A percentile compares a stretch with the other conserved stretches of the same genome.
Evolutionary conservation across 2,888 invertebrate genomes (phyloP).

Genomic region (Melanotus villosus): DNA sequence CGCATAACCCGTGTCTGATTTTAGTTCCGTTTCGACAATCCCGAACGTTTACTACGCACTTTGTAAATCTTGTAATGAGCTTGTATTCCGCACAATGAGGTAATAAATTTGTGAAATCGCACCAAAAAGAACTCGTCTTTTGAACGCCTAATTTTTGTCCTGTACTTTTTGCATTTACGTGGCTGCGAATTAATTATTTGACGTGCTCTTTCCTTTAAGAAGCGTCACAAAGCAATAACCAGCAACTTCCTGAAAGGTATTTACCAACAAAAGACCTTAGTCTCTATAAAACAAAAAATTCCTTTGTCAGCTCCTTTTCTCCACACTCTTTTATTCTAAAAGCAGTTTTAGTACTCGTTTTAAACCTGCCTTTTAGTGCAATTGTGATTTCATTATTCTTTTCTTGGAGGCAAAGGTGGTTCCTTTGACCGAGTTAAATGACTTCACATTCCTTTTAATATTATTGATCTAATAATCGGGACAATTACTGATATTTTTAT

Average conservation of each 20-base stretch:
- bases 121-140: neutral
- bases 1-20: constrained; percentile 38
- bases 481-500: too few relatives aligned
- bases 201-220: neutral
- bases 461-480: neutral
- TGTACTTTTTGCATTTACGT: neutral
- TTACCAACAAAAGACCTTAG: constrained; percentile 14
- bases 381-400: constrained; percentile 15
- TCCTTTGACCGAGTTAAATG: neutral
- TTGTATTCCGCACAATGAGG: constrained; percentile 10
- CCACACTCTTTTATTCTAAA: neutral
- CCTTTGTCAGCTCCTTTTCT: constrained; percentile 18
- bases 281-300: constrained; percentile 17
- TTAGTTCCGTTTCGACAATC: constrained; percentile 35
- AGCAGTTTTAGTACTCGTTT: constrained; percentile 7
- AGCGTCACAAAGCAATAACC: constrained; percentile 8
- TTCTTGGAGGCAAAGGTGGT: neutral
- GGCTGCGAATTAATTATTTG: constrained; percentile 16
- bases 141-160: constrained; percentile 6
- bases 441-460: neutral
- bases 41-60: constrained; percentile 30
- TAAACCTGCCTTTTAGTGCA: constrained; percentile 15
- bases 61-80: constrained; percentile 31
- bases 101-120: constrained; percentile 7
- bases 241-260: constrained; percentile 19